These are phyloP conservation scores for Phaonia tiefii DNA, from an alignment of 2,888 invertebrate genomes.

Conservation along the genomic window DNA sequence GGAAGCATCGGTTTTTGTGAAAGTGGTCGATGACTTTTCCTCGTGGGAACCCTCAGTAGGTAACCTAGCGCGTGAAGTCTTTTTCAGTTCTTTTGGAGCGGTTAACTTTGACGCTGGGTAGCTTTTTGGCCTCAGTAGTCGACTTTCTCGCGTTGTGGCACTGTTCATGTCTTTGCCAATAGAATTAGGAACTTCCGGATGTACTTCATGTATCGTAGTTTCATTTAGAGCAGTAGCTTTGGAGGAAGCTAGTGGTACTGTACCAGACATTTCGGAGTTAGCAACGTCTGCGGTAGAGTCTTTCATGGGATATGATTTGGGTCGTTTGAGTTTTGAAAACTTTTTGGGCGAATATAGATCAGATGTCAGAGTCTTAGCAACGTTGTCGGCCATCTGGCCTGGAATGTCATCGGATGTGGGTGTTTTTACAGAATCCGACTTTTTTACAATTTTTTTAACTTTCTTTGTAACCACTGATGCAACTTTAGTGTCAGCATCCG, in stretches of 20 bases:
- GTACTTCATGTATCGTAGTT: slow-evolving; percentile 43
- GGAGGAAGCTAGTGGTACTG: slow-evolving; percentile 43
- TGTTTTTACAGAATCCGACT: slow-evolving; percentile 68
- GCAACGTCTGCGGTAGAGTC: slow-evolving; percentile 69
- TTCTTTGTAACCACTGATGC: too few species aligned
- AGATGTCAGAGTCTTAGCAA: slow-evolving; percentile 49
- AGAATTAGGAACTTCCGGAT: background rate
- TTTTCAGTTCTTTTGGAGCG: slow-evolving; percentile 78
- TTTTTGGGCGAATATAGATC: slow-evolving; percentile 72
- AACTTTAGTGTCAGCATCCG: slow-evolving; percentile 62
- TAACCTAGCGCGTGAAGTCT: slow-evolving; percentile 73
- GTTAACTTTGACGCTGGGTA: slow-evolving; percentile 81
- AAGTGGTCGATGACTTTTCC: slow-evolving; percentile 20
- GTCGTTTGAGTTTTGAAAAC: slow-evolving; percentile 82
- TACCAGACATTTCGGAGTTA: slow-evolving; percentile 65
- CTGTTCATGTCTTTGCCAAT: background rate
- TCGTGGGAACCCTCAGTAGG: slow-evolving; percentile 43
- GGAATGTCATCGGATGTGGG: slow-evolving; percentile 61
- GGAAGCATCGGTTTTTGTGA: slow-evolving; percentile 74
- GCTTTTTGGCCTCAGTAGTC: slow-evolving; percentile 83
- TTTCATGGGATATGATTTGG: slow-evolving; percentile 83
- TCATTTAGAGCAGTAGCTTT: slow-evolving; percentile 24
- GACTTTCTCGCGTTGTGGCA: slow-evolving; percentile 71
- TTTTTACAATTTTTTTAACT: slow-evolving; percentile 76
- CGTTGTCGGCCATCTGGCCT: slow-evolving; percentile 37